Evolutionary conservation across 2,797 vertebrate species (phyloP).

Genomic region (Acanthis flammea): DNA sequence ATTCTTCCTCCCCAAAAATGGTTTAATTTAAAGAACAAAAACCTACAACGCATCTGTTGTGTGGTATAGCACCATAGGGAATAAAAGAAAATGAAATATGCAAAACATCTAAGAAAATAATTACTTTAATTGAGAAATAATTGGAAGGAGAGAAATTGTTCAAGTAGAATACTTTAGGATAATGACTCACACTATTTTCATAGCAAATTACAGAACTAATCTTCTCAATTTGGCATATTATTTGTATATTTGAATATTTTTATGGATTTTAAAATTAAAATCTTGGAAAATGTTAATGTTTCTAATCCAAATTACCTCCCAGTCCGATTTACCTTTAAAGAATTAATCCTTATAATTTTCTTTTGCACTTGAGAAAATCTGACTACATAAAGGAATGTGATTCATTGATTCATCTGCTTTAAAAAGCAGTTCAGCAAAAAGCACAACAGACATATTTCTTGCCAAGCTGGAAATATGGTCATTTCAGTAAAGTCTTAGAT

Average conservation of each 20-base stretch:
- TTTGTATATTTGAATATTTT: background rate
- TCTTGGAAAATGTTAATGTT: background rate
- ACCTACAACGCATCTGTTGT: background rate
- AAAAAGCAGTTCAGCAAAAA: background rate
- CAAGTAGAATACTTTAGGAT: background rate
- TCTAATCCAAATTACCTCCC: background rate
- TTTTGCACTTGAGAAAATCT: background rate
- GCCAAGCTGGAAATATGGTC: background rate
- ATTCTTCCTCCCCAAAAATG: rapidly evolving
- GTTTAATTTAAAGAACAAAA: background rate
- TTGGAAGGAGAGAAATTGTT: background rate
- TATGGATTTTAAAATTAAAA: background rate
- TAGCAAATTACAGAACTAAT: background rate
- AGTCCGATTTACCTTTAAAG: background rate
- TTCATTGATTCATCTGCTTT: background rate
- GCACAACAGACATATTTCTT: background rate
- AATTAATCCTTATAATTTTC: background rate
- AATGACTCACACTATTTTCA: background rate
- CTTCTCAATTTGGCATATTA: background rate
- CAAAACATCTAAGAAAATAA: background rate
- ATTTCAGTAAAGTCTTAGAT: background rate
- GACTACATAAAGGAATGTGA: background rate
- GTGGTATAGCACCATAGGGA: background rate
- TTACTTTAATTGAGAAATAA: background rate
- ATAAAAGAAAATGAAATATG: background rate